A percentile compares a stretch with the other conserved stretches of the same genome.
phyloP scores from a whole-genome alignment of 2,113 vertebrate genomes.

The Tiliqua scincoides region DNA sequence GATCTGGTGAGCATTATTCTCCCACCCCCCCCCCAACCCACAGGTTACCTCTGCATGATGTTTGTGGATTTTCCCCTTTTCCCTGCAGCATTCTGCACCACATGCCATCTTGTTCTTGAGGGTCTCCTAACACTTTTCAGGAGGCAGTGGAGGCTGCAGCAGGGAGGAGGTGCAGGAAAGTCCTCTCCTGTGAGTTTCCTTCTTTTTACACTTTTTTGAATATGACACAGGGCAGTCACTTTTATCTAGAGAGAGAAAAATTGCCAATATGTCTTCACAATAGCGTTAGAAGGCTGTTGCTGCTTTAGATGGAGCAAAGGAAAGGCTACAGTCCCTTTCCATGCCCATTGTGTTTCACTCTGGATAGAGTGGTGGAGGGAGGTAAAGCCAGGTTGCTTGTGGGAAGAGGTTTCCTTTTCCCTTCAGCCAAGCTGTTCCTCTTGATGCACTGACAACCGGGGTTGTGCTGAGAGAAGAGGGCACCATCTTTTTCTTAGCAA shows the following conservation, averaged over 20 bases:
- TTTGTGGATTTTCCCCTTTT: too few species aligned
- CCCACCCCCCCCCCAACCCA: too few species aligned
- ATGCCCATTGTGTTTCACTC: background rate
- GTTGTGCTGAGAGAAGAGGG: background rate
- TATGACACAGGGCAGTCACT: background rate
- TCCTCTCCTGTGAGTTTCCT: too few species aligned
- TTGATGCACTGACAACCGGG: background rate
- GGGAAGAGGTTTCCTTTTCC: background rate
- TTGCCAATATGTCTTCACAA: background rate
- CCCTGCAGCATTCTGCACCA: too few species aligned
- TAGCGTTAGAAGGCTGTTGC: background rate
- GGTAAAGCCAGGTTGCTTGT: background rate
- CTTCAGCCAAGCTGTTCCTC: background rate
- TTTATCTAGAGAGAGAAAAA: background rate
- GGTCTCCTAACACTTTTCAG: too few species aligned
- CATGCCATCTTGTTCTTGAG: too few species aligned
- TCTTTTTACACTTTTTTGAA: too few species aligned
- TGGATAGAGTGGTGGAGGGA: background rate
- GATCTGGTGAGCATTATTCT: conserved; percentile 75
- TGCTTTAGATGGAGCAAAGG: background rate
- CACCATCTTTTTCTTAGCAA: background rate
- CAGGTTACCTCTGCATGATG: too few species aligned
- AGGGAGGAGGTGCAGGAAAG: too few species aligned
- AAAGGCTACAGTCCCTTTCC: background rate
- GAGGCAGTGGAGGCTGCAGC: too few species aligned